Evolutionary conservation across 35 echinoderm and acorn worm species (phyloP), one percentile per base, ranked within the genome.

Genomic region (Ptychodera flava): DNA sequence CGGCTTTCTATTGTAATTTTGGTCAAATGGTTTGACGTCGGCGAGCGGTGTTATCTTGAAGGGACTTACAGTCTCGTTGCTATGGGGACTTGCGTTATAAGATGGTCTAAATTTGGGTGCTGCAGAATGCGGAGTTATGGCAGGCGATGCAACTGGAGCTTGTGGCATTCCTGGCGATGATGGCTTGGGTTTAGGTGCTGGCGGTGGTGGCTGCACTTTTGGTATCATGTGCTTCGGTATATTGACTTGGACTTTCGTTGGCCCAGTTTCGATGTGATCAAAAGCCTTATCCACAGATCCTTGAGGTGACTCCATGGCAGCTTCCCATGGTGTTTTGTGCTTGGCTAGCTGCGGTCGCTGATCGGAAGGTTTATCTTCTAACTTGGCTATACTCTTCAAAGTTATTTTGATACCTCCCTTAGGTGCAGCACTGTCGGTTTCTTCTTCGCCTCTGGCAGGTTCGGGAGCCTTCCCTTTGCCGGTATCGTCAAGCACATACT

Each of bases 401-500:
- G 82, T 36, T 16, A 37, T 35, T 1, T 82, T 82, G 1, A 83
- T 14, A 1, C 33, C 33, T 37, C 37, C 12, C 82, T 83, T 36
- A 2, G 16, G 38, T 53, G 36, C 38, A 64, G 22, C 45, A 64
- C 45, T 22, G 22, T 64, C 29, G 36, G 52, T 28, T 86, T 86
- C 84, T 30, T 75, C 1, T 76, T 16, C 27, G 33, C 85, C 27
- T 82, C 32, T 30, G 79, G 85, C 28, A 33, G 89, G 85, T 82
- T 88, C 86, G n/a, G 92, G 88, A 35, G 81, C 84, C 76, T 92
- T 94, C 31, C 77, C 88, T n/a, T n/a, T n/a, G 14, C 83, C 91
- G 34, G 52, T 91, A 83, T 93, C 91, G 33, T 97, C 93, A 31
- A 99, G 78, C n/a, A 99, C 96, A 86, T 88, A 99, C 29, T 99